phyloP scores from a whole-genome alignment of 2,797 vertebrate species.

The Danio aesculapii region DNA sequence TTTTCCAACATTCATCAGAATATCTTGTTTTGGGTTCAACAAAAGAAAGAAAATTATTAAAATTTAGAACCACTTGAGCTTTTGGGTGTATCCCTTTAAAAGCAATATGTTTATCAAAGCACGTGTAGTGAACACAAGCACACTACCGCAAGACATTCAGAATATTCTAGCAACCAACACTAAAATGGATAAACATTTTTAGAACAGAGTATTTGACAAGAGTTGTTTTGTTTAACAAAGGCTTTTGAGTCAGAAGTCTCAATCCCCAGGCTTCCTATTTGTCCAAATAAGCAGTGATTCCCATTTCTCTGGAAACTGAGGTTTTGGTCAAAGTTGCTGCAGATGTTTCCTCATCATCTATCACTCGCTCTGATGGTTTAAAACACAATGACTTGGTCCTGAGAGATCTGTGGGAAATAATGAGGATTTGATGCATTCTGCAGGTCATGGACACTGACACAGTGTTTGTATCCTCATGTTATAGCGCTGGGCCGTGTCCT shows the following conservation, averaged over 20 bases:
- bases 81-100: too few species aligned
- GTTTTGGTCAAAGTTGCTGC: slow-evolving; percentile 48
- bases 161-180: background rate
- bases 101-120: background rate
- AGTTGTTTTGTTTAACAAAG: background rate
- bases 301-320: slow-evolving; percentile 9
- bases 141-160: background rate
- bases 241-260: background rate
- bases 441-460: slow-evolving; percentile 24
- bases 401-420: slow-evolving; percentile 16
- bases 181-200: background rate
- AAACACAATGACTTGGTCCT: slow-evolving; percentile 29
- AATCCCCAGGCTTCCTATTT: slow-evolving; percentile 12
- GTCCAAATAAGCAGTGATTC: background rate
- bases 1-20: too few species aligned
- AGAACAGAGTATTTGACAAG: background rate
- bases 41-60: too few species aligned
- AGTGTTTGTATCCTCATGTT: slow-evolving; percentile 23
- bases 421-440: slow-evolving; percentile 6
- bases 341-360: slow-evolving; percentile 60
- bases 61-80: too few species aligned
- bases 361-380: background rate
- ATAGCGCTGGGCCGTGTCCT: background rate
- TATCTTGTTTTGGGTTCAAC: too few species aligned
- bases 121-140: background rate